Base-by-base conservation (phyloP, 2,113 vertebrate genomes). In the Emydocephalus ijimae region DNA sequence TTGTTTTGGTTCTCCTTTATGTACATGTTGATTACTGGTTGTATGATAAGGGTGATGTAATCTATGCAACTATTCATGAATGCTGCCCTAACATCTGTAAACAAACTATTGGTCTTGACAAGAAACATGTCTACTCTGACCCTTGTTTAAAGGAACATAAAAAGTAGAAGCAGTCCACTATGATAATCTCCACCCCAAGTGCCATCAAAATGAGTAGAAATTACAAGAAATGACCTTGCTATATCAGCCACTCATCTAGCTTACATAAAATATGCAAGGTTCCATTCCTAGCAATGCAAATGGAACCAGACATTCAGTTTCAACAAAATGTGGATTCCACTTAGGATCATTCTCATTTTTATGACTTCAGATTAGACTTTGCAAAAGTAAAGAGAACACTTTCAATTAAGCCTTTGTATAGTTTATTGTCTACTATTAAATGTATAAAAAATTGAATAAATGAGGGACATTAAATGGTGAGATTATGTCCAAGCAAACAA, bases 401-500 rank as follows among this genome's bases (percentile, higher is more conserved):
- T n/a, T 94, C 95, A 94, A 94, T 94, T 96, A 96, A 97, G 97
- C 97, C 96, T 96, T 96, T 96, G 96, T 96, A 96, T 95, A 98
- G 94, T 98, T 98, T 97, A 98, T 98, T 98, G 97, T 97, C 97
- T 96, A 96, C 95, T 96, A 96, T 97, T 97, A 90, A 97, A 95
- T 93, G 92, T 93, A 91, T 95, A 43, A 96, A 97, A 95, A 96
- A 96, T 94, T 96, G 95, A 96, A 96, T 98, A 97, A 97, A 96
- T 94, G 95, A 96, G 95, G 96, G 97, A 97, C 93, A 88, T 95
- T 98, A 96, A 96, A 97, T 97, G 97, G 96, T 97, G 97, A 97
- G 97, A 64, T 96, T 97, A 92, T 95, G 97, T 98, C 98, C 98
- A 93, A 97, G 98, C 98, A 97, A 98, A 99, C 98, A 99, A 99